These are phyloP conservation scores for Chloroclystis v-ata DNA, from an alignment of 2,888 invertebrate species.

Conservation along the genomic window DNA sequence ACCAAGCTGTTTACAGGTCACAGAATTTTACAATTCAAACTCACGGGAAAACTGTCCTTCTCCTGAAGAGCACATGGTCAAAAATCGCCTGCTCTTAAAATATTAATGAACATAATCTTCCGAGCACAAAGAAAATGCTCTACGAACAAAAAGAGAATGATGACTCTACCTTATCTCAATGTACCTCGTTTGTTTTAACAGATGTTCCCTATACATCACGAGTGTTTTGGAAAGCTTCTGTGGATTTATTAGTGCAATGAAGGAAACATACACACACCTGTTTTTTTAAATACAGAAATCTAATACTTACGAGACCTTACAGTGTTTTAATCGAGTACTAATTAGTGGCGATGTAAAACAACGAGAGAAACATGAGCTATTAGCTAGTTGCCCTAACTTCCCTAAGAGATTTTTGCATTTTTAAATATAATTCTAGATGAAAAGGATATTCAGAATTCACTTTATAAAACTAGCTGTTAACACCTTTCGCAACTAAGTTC, in stretches of 20 bases:
- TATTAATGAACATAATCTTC: slow-evolving; percentile 25
- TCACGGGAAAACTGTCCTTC: neutral
- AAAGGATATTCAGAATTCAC: too few relatives aligned
- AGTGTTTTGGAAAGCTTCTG: slow-evolving; percentile 19
- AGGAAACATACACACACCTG: slow-evolving; percentile 2
- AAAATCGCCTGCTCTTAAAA: slow-evolving; percentile 19
- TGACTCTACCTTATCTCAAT: slow-evolving; percentile 53
- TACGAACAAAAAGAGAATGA: slow-evolving; percentile 48
- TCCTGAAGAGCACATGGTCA: neutral
- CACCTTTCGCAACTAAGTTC: too few relatives aligned
- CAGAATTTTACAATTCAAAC: neutral
- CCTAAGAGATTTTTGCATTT: too few relatives aligned
- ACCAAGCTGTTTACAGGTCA: neutral
- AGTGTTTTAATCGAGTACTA: too few relatives aligned
- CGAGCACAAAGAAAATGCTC: slow-evolving; percentile 21
- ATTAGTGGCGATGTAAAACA: too few relatives aligned
- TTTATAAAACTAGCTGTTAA: too few relatives aligned
- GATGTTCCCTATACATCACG: slow-evolving; percentile 54
- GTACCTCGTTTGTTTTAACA: slow-evolving; percentile 55
- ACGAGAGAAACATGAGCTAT: too few relatives aligned
- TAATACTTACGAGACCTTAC: too few relatives aligned
- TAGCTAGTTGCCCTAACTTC: too few relatives aligned
- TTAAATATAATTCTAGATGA: too few relatives aligned
- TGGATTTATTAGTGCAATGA: slow-evolving; percentile 17
- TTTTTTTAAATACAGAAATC: neutral